Percentiles rank a stretch among this genome's conserved stretches.
These are phyloP conservation scores for Ichneumoninae sp. DNA, from an alignment of 2,888 invertebrate genomes.

Conservation along the genomic window DNA sequence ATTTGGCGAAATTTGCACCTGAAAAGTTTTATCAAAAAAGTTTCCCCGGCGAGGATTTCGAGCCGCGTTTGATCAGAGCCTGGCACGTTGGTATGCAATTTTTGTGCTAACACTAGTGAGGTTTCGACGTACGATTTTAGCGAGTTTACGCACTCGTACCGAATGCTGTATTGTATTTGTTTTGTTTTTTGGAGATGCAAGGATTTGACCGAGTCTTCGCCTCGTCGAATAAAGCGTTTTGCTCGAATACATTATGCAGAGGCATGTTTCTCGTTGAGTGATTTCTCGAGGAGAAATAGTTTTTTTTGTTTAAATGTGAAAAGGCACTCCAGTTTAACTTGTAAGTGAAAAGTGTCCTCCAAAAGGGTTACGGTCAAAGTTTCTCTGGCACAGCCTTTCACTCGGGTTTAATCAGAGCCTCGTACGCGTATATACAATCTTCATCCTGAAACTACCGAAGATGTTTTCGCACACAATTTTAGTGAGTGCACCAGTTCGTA, in stretches of 20 bases:
- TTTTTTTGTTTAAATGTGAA: background rate
- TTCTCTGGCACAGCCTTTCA: background rate
- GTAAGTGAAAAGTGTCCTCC: background rate
- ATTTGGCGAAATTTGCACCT: background rate
- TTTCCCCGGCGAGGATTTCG: too few relatives aligned
- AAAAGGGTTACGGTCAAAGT: background rate
- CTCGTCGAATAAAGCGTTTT: conserved; percentile 21
- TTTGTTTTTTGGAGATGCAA: background rate
- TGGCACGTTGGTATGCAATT: background rate
- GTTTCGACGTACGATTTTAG: background rate
- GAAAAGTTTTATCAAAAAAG: too few relatives aligned
- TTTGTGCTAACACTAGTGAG: background rate
- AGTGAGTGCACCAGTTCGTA: background rate
- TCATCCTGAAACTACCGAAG: background rate
- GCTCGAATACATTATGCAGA: conserved; percentile 9
- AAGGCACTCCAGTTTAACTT: background rate
- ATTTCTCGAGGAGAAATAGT: conserved; percentile 24
- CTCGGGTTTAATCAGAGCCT: background rate
- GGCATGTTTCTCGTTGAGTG: conserved; percentile 15
- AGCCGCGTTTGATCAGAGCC: too few relatives aligned
- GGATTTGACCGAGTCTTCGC: background rate
- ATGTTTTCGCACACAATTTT: background rate
- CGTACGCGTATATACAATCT: background rate
- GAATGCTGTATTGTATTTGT: background rate
- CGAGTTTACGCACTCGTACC: background rate